Base-by-base conservation (phyloP, 1,140 invertebrate species). In the Chymomyza costata region DNA sequence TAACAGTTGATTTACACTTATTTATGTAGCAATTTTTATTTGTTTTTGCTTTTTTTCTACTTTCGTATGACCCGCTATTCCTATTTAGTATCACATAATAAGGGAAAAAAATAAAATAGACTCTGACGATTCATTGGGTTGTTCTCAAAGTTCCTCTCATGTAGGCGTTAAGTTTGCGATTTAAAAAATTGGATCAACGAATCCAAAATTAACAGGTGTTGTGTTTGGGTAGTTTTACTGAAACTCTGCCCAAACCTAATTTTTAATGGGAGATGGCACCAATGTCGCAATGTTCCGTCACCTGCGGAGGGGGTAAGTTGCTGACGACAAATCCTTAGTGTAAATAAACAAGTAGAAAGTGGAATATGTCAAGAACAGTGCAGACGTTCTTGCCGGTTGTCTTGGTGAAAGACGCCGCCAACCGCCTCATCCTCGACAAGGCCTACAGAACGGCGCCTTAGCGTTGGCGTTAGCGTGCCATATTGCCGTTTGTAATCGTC, bases 301-400 rank as follows among this genome's bases (percentile, higher is more conserved):
- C 94, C 35, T 97, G 96, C 87, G 95, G 96, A 54, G 95, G 95
- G n/a, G n/a, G n/a, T n/a, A n/a, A n/a, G n/a, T n/a, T n/a, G n/a
- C 21, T 14, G 17, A 7, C 14, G 28, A 38, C 53, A 68, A 64
- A 48, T 67, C 59, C 51, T 52, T 56, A 59, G 63, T 64, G 63
- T 73, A 71, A 78, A 78, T 78, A 78, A 78, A 76, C 71, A 76
- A 76, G 71, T 78, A 71, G 71, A 76, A 76, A 76, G 71, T 78
- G 71, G 71, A 76, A 76, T 76, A 78, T 76, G 71, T 76, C 70
- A 76, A 76, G 70, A 76, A 76, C 70, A 69, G 48, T 58, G 62
- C 68, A 34, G n/a, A 3, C 13, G 8, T 3, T 6, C 10, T 6
- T 28, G 25, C 25, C 25, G n/a, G n/a, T 28, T 28, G 25, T 28